Percentiles rank a stretch among this genome's conserved stretches.
Conservation (phyloP, 2,888 invertebrate species). For the Pachydiplax longipennis region DNA sequence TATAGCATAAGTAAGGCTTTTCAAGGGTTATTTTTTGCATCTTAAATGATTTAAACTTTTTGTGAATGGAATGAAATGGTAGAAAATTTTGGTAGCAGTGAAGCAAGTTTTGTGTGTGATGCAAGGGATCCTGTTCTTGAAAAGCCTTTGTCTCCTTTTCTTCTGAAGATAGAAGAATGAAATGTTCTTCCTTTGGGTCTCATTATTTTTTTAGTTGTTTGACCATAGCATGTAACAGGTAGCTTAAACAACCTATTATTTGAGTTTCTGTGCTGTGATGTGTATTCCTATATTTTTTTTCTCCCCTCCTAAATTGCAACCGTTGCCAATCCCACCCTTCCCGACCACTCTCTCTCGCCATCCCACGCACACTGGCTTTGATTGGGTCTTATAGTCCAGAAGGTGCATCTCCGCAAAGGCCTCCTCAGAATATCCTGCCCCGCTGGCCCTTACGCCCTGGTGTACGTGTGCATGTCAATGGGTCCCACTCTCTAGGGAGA, state of each 20-base stretch:
- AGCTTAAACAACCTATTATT: background rate
- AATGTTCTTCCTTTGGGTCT: background rate
- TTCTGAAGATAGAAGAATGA: background rate
- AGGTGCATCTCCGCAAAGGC: constrained; percentile 48
- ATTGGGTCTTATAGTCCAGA: constrained; percentile 57
- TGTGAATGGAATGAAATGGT: background rate
- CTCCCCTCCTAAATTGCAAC: background rate
- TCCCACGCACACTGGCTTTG: constrained; percentile 49
- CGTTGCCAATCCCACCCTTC: background rate
- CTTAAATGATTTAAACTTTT: background rate
- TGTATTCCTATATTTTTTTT: constrained; percentile 13
- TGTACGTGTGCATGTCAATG: constrained; percentile 86
- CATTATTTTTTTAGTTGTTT: background rate
- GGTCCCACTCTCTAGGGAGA: constrained; percentile 71
- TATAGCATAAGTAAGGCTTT: background rate
- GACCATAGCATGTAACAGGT: constrained; percentile 2
- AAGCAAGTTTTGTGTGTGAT: background rate
- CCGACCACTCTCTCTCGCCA: constrained; percentile 40
- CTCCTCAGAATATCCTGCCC: constrained; percentile 63
- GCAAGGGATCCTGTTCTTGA: background rate
- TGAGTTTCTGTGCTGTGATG: constrained; percentile 23
- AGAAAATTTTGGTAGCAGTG: too few relatives aligned
- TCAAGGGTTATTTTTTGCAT: background rate
- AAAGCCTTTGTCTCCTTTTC: background rate
- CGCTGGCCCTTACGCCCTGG: constrained; percentile 91